phyloP scores from a whole-genome alignment of 2,113 vertebrate species.

The Argyrosomus japonicus region DNA sequence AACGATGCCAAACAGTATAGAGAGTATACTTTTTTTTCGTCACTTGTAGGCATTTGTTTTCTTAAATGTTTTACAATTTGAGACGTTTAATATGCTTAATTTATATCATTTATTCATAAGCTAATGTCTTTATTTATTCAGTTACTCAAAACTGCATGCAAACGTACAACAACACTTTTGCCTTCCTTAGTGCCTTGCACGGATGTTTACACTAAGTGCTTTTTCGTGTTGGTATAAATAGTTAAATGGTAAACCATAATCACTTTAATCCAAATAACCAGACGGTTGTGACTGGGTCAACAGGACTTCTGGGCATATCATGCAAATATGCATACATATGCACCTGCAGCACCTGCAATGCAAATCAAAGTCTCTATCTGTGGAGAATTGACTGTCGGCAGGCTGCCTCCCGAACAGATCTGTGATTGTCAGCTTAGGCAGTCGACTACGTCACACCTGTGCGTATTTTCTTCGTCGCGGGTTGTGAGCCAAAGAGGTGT shows the following conservation, averaged over 20 bases:
- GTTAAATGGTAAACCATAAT: background rate
- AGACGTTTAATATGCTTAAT: no score
- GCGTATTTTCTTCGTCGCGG: background rate
- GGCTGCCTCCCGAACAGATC: background rate
- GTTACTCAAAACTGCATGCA: background rate
- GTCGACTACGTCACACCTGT: background rate
- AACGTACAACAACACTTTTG: background rate
- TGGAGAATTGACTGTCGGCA: background rate
- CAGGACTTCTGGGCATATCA: slow-evolving; percentile 6
- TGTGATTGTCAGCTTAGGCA: background rate
- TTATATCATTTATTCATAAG: background rate
- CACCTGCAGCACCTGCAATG: slow-evolving; percentile 39
- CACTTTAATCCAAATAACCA: background rate
- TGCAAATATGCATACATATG: slow-evolving; percentile 45
- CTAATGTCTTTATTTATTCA: background rate
- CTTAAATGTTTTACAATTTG: background rate
- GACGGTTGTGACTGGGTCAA: background rate
- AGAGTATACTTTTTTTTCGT: no score
- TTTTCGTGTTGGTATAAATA: background rate
- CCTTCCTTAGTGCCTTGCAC: no score
- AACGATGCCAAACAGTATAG: no score
- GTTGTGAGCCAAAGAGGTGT: slow-evolving; percentile 7
- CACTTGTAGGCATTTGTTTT: background rate
- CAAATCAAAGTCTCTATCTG: slow-evolving; percentile 36
- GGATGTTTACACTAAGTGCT: no score